Evolutionary conservation across 2,113 vertebrate species (phyloP).

Genomic region (Tapirus terrestris): DNA sequence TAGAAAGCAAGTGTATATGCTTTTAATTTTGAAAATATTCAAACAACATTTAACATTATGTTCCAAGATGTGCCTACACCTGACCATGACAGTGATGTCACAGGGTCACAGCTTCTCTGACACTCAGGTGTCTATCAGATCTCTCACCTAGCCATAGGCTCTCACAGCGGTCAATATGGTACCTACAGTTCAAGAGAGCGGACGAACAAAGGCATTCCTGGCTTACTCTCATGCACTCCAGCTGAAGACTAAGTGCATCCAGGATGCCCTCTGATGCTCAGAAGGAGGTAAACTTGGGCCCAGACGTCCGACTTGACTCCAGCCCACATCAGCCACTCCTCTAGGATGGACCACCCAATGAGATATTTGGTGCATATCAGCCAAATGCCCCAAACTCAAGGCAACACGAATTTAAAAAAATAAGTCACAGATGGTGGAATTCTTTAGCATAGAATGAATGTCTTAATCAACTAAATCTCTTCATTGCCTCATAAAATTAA

Average conservation of each 20-base stretch:
- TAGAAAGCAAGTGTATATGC: background rate
- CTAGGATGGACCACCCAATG: background rate
- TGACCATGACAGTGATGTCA: background rate
- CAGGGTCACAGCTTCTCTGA: background rate
- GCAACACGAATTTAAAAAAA: background rate
- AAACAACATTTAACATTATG: background rate
- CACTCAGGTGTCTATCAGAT: no score
- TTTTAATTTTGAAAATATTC: background rate
- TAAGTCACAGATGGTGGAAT: background rate
- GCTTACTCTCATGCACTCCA: background rate
- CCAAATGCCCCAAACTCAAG: background rate
- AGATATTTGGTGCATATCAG: background rate
- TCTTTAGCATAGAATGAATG: background rate
- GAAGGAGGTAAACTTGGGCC: background rate
- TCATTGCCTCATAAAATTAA: background rate
- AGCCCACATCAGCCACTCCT: background rate
- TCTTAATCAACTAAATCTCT: background rate
- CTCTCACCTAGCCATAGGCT: background rate
- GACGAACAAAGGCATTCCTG: background rate
- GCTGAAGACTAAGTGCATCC: background rate
- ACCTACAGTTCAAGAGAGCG: background rate
- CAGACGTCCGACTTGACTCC: background rate
- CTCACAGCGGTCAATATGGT: background rate
- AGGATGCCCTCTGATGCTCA: background rate
- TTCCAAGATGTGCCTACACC: background rate